Evolutionary conservation across 2,888 invertebrate species (phyloP).

Genomic region (Acholoe squamosa): DNA sequence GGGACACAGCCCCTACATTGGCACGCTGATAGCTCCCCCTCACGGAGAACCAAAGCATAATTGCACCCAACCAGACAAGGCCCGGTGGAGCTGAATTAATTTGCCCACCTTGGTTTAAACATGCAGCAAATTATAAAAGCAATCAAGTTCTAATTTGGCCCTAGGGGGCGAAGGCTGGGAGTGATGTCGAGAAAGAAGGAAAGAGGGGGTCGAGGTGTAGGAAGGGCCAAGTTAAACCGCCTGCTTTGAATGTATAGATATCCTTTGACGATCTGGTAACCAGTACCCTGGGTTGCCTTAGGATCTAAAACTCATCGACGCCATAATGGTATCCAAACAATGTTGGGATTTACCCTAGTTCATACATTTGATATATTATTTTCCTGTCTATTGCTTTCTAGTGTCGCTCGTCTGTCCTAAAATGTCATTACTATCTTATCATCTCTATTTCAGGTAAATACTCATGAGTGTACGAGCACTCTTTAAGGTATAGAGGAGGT

Average conservation of each 20-base stretch:
- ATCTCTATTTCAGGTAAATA: too few species aligned
- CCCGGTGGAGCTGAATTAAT: slow-evolving; percentile 25
- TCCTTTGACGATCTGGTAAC: too few species aligned
- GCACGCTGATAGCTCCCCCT: slow-evolving; percentile 32
- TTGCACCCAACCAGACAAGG: slow-evolving; percentile 4
- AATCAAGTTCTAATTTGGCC: slow-evolving; percentile 51
- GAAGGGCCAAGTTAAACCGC: neutral
- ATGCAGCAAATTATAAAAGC: slow-evolving; percentile 59
- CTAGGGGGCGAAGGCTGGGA: neutral
- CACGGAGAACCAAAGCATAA: neutral
- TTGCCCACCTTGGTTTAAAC: slow-evolving; percentile 47
- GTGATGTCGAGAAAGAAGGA: neutral
- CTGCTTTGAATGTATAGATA: neutral
- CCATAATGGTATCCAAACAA: too few species aligned
- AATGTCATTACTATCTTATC: too few species aligned
- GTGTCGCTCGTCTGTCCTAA: too few species aligned
- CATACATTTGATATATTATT: too few species aligned
- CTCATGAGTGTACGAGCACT: too few species aligned
- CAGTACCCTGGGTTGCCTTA: too few species aligned
- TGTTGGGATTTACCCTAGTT: too few species aligned
- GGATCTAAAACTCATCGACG: too few species aligned
- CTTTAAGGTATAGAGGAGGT: too few species aligned
- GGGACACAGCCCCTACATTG: slow-evolving; percentile 14
- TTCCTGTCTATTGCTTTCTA: too few species aligned
- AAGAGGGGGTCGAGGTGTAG: neutral